Evolutionary conservation across 2,888 invertebrate genomes (phyloP), one percentile per base, ranked within the genome.

Genomic region (Carcina quercana): DNA sequence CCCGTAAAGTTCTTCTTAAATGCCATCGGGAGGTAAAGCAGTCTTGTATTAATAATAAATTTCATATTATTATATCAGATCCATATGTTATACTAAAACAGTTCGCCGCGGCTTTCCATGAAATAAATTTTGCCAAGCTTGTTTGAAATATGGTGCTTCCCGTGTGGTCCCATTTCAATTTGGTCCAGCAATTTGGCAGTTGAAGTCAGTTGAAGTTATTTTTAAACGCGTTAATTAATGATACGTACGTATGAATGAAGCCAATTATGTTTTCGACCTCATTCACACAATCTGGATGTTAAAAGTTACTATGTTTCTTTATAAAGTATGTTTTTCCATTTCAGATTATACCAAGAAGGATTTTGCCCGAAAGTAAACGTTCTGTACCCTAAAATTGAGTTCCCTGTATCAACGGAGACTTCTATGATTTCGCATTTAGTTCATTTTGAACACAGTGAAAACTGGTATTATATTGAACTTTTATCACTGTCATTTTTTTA

Each of bases 391-490:
- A 64, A 75, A 28, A 76, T 93, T 0, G 52, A 87, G 30, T 94
- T 87, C 53, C 96, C 96, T 0, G 96, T 96, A 0, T 89, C 93
- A 3, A 86, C 91, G n/a, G 90, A 91, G 25, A 96, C 96, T 0
- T 89, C 92, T 0, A 88, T 91, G 79, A 86, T 96, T 19, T 89
- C 93, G 1, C 89, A 93, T 2, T 72, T 91, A 12, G 86, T 96
- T 8, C 86, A 86, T 38, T 96, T 96, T 95, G 91, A 95, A 43
- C 95, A 96, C 47, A 78, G 82, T n/a, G 86, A 88, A 34, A 83
- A 87, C 32, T 91, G 91, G 90, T 76, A 49, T n/a, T n/a, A n/a
- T n/a, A n/a, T n/a, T n/a, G n/a, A n/a, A n/a, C n/a, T n/a, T n/a
- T n/a, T n/a, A n/a, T n/a, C n/a, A n/a, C n/a, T 53, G 26, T 26